phyloP scores from a whole-genome alignment of 37 sponge, comb jelly and placozoan species.

The Eunapius fragilis region DNA sequence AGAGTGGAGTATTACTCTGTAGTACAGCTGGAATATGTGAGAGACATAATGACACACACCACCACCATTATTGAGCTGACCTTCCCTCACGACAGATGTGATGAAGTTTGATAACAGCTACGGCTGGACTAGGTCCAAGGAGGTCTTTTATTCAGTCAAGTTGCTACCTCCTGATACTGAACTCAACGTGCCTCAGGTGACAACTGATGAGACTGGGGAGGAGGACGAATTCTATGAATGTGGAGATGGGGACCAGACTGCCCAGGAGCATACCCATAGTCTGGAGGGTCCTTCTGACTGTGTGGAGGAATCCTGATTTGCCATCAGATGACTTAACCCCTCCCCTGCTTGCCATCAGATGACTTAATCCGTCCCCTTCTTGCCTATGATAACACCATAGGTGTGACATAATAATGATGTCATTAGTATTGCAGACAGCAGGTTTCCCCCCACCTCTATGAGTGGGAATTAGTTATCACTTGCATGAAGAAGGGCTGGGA shows the following conservation, averaged over 20 bases:
- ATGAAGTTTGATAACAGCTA: slow-evolving; percentile 87
- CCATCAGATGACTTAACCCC: no score
- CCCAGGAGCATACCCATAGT: no score
- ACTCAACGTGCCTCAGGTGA: background rate
- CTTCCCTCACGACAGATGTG: slow-evolving; percentile 54
- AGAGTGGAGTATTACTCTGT: slow-evolving; percentile 57
- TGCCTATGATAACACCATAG: no score
- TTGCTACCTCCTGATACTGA: slow-evolving; percentile 54
- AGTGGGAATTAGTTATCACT: no score
- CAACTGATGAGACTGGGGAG: background rate
- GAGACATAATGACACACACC: background rate
- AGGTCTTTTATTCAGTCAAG: slow-evolving; percentile 63
- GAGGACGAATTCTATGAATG: slow-evolving; percentile 38
- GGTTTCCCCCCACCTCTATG: no score
- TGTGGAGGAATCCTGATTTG: no score
- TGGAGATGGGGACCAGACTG: background rate
- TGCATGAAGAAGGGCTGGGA: no score
- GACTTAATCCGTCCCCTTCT: no score
- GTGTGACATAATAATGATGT: no score
- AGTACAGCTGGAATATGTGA: slow-evolving; percentile 70
- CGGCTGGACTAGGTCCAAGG: slow-evolving; percentile 77
- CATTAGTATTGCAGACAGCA: no score
- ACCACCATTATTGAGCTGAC: background rate
- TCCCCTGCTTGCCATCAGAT: no score
- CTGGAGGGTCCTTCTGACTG: no score